phyloP scores from a whole-genome alignment of 1,140 invertebrate genomes.

The Druon quercuslanigerum region DNA sequence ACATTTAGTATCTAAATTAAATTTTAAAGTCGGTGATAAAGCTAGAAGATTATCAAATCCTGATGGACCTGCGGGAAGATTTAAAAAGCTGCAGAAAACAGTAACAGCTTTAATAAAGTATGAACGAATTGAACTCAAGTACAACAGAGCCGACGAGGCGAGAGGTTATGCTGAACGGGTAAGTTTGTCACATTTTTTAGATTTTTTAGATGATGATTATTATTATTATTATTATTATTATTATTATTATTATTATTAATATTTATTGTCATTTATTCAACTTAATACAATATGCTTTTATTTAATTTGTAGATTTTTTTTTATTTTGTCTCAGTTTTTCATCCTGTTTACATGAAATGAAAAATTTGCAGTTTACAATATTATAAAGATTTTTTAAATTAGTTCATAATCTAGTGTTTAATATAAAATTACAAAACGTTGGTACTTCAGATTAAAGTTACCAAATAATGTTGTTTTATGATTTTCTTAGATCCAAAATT shows the following conservation, averaged over 20 bases:
- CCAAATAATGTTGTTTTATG: too few species aligned
- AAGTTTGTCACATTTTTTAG: conserved; percentile 55
- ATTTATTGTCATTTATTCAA: conserved; percentile 18
- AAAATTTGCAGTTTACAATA: neutral
- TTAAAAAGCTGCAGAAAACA: conserved; percentile 86
- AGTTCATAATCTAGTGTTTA: too few species aligned
- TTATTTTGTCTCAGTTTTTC: neutral
- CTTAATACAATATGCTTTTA: neutral
- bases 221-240: neutral
- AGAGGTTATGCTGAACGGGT: conserved; percentile 92
- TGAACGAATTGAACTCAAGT: conserved; percentile 91
- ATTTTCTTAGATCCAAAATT: too few species aligned
- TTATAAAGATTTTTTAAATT: neutral
- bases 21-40: conserved; percentile 78
- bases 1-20: conserved; percentile 84
- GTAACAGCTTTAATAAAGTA: conserved; percentile 91
- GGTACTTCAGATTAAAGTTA: too few species aligned
- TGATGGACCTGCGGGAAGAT: conserved; percentile 85
- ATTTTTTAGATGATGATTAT: neutral
- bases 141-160: conserved; percentile 86
- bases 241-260: conserved; percentile 14
- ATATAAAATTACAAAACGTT: too few species aligned
- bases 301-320: neutral
- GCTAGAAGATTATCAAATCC: conserved; percentile 79
- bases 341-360: conserved; percentile 4